Conservation (phyloP, 2,113 vertebrate species). For the Macheiramphus alcinus region DNA sequence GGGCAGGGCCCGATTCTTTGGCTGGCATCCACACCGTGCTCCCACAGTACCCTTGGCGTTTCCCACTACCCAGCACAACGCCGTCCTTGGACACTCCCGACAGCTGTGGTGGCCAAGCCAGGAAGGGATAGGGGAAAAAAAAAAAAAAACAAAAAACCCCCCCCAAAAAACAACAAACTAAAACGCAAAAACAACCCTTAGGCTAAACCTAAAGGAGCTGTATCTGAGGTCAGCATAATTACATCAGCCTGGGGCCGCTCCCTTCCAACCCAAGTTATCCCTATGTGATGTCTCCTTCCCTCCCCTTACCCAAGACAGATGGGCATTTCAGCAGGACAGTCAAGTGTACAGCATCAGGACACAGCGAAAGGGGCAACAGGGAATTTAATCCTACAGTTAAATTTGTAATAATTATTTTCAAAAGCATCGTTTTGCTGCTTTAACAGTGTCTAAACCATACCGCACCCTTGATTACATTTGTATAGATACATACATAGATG, state of each 20-base stretch:
- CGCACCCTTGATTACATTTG: neutral
- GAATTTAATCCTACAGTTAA: neutral
- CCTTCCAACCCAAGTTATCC: neutral
- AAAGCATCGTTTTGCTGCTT: neutral
- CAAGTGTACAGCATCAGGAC: neutral
- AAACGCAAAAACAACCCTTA: fast-evolving
- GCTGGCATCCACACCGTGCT: neutral
- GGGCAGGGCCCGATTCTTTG: neutral
- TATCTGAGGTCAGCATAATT: neutral
- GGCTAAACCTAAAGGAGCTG: neutral
- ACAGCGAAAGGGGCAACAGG: neutral
- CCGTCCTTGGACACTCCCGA: neutral
- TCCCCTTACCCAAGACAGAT: neutral
- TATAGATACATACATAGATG: fast-evolving
- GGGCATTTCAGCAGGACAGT: neutral
- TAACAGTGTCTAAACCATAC: neutral
- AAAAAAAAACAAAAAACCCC: too few relatives aligned
- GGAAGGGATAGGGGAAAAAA: too few relatives aligned
- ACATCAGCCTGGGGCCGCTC: neutral
- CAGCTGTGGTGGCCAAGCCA: neutral
- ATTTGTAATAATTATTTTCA: neutral
- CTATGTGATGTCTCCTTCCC: neutral
- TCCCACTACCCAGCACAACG: neutral
- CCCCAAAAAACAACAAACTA: too few relatives aligned
- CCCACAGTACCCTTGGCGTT: neutral